Base-by-base conservation (phyloP, 1,140 invertebrate species). In the Odontomachus brunneus region DNA sequence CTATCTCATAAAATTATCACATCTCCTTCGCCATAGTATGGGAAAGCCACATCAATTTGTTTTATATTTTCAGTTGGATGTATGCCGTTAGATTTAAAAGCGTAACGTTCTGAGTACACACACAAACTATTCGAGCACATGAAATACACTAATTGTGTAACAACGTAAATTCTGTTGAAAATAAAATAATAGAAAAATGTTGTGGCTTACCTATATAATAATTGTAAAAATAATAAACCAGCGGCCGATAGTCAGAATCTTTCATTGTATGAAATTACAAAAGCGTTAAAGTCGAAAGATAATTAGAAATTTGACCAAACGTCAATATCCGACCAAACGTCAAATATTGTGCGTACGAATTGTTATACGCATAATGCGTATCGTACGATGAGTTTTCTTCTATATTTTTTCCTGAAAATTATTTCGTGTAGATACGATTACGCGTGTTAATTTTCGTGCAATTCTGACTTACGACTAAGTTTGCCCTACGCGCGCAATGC, bases 31-130 rank as follows among this genome's bases (percentile, higher is more conserved):
- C n/a, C n/a, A n/a, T 57, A 38, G 59, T 44, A 69, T 60, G 26
- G 83, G 81, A 86, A 82, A 88, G 89, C 83, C 90, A 88, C 74
- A 87, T 75, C 69, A 87, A 53, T 89, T 87, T 67, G 55, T 73
- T 49, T 86, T 24, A 57, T 38, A 57, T 75, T 71, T 22, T 73
- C 15, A 53, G 66, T 78, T 9, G 74, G 4, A 71, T 3, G n/a
- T 53, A 51, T 67, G n/a, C 57, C 24, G 9, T 69, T 22, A 44
- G 3, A 65, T 33, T 33, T 26, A 48, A 17, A 65, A 22, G 33
- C 0, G 29, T 7, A 44, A 44, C 38, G 5, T 24, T 55, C 33
- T 7, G 22, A 29, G 2, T 19, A 49, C 22, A 19, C 9, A 66
- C 55, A n/a, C 11, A 38, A 62, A 55, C 44, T 38, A 11, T 67